These are phyloP conservation scores for Conomelus anceps DNA, from an alignment of 2,888 invertebrate genomes.

Conservation along the genomic window DNA sequence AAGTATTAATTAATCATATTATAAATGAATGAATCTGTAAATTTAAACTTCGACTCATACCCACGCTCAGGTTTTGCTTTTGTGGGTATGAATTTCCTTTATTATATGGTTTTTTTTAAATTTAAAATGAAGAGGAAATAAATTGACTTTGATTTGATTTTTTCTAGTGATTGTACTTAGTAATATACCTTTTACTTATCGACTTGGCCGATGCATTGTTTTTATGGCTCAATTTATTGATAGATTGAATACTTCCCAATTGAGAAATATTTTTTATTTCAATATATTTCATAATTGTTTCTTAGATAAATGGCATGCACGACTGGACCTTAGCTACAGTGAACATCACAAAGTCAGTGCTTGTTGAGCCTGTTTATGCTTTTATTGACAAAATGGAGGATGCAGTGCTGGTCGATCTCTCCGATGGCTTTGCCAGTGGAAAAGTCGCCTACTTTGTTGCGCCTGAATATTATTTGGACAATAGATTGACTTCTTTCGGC, in stretches of 20 bases:
- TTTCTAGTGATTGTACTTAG: too few relatives aligned
- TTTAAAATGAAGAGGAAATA: too few relatives aligned
- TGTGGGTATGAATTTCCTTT: too few relatives aligned
- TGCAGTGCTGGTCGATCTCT: slow-evolving; percentile 48
- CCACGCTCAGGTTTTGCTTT: too few relatives aligned
- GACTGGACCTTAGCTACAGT: slow-evolving; percentile 60
- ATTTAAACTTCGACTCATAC: too few relatives aligned
- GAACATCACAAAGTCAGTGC: slow-evolving; percentile 44
- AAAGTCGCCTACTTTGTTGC: slow-evolving; percentile 69
- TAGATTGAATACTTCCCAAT: not conserved
- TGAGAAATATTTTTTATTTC: not conserved
- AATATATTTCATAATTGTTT: not conserved
- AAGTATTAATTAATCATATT: too few relatives aligned
- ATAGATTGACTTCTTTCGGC: slow-evolving; percentile 82
- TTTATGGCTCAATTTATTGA: too few relatives aligned
- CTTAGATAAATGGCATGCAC: slow-evolving; percentile 54
- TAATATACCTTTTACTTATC: too few relatives aligned
- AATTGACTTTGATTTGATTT: too few relatives aligned
- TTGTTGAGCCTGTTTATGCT: slow-evolving; percentile 28
- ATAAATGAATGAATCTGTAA: too few relatives aligned
- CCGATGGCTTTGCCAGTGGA: slow-evolving; percentile 41
- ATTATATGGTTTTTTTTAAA: too few relatives aligned
- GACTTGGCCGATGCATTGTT: too few relatives aligned
- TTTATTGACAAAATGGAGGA: slow-evolving; percentile 22
- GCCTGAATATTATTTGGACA: slow-evolving; percentile 66